A percentile compares a stretch with the other conserved stretches of the same genome.
These are phyloP conservation scores for Pseudotriccus pelzelni DNA, from an alignment of 2,797 vertebrate genomes.

Conservation along the genomic window DNA sequence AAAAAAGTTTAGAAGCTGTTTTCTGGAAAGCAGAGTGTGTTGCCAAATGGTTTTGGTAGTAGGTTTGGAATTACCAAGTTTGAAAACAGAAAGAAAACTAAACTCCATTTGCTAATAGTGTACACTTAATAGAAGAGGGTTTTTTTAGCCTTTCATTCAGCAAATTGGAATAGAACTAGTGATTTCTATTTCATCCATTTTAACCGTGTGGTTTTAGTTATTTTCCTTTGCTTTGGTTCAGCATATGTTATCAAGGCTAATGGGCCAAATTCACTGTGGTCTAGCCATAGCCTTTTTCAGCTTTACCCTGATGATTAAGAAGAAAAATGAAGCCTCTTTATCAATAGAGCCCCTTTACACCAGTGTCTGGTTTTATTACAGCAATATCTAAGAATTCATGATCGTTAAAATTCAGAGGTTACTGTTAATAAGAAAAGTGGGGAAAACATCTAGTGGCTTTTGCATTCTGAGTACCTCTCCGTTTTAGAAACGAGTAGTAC, in stretches of 20 bases:
- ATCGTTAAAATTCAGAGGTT: neutral
- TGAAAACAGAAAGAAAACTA: neutral
- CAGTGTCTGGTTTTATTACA: neutral
- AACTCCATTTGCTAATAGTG: neutral
- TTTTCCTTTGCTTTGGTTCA: neutral
- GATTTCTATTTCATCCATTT: neutral
- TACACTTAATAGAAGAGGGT: neutral
- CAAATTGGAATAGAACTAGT: neutral
- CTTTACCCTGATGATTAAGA: neutral
- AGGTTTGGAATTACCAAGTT: neutral
- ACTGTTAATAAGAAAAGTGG: neutral
- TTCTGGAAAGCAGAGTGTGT: neutral
- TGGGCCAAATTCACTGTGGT: neutral
- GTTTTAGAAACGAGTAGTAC: neutral
- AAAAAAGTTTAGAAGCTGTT: neutral
- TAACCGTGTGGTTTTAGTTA: neutral
- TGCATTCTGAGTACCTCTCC: neutral
- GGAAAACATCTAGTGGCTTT: neutral
- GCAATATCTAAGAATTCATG: accelerated
- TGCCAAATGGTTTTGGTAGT: neutral
- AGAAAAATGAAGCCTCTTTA: neutral
- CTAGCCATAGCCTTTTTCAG: neutral
- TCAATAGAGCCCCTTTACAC: neutral
- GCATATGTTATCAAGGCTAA: neutral
- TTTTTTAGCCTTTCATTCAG: neutral